Base-by-base conservation (phyloP, 2,797 vertebrate genomes). In the Aselliscus stoliczkanus region DNA sequence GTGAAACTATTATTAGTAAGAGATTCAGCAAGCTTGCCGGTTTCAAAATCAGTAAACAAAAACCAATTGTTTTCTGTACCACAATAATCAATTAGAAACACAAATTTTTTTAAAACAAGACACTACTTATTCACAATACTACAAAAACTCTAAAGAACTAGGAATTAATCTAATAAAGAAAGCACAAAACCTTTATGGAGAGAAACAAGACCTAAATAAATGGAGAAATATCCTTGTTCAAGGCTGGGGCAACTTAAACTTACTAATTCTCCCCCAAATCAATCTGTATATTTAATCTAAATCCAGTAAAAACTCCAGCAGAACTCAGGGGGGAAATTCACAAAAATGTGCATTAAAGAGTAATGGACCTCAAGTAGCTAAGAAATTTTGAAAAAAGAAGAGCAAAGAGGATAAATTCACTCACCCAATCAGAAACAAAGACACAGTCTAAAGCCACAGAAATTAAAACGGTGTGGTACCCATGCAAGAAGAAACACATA, bases 11-110 rank as follows among this genome's bases (percentile, higher is more conserved):
- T 42, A 42, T 42, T 42, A 77, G 2, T 17, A 83, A 92, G 23
- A 83, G 73, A 90, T 18, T 81, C 29, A 12, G 65, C 25, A 60
- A 88, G 39, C n/a, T 29, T 75, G 13, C 39, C 84, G 52, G 80
- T 84, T 56, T 89, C 84, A 72, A 52, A 80, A 72, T 80, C 70
- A 88, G 52, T 75, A 81, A 76, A 69, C 72, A 88, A 83, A 96
- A 93, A 34, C 21, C 86, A 80, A 70, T 0, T 50, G 23, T 44
- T 77, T 93, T 65, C 64, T 84, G 69, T 12, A 60, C 27, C 47
- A 58, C 42, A 94, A 64, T 72, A 85, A 89, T 44, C 37, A 75
- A 75, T 58, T 27, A 64, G 15, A 17, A 65, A 77, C 81, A 31
- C 67, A 62, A 73, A 25, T 11, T 17, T 18, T 58, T 69, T 69